Evolutionary conservation across 2,797 vertebrate genomes (phyloP).

Genomic region (Scolopax rusticola): DNA sequence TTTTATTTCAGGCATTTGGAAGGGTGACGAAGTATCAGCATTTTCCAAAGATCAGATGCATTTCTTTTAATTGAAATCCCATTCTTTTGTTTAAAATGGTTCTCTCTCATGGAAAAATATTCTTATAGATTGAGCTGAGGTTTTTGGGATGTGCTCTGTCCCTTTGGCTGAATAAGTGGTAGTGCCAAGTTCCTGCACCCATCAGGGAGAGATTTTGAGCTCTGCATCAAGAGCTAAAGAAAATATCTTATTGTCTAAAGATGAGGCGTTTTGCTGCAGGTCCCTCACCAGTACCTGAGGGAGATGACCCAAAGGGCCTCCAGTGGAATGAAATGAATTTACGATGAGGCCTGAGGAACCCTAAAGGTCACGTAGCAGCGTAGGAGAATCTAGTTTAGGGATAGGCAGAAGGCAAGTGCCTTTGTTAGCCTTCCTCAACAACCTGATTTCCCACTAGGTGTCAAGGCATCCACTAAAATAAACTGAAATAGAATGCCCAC

Average conservation of each 20-base stretch:
- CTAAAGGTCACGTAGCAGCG: fast-evolving
- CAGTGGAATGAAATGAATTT: neutral
- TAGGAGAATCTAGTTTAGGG: neutral
- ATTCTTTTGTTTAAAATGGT: neutral
- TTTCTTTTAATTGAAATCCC: neutral
- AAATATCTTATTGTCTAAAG: neutral
- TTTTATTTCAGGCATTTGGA: neutral
- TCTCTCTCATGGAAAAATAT: neutral
- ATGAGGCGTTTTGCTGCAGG: neutral
- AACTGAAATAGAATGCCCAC: neutral
- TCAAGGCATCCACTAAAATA: neutral
- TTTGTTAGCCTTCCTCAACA: neutral
- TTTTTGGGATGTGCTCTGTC: neutral
- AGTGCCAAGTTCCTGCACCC: neutral
- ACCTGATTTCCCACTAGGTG: neutral
- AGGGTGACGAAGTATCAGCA: neutral
- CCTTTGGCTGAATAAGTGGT: neutral
- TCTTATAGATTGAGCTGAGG: neutral
- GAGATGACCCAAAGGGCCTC: neutral
- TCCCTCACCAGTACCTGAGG: neutral
- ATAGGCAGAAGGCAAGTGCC: neutral
- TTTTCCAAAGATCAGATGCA: neutral
- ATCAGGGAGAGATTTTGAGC: neutral
- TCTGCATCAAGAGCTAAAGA: neutral
- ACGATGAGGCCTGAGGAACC: neutral